Conservation (phyloP, 2,888 invertebrate species). For the Melieria crassipennis region DNA sequence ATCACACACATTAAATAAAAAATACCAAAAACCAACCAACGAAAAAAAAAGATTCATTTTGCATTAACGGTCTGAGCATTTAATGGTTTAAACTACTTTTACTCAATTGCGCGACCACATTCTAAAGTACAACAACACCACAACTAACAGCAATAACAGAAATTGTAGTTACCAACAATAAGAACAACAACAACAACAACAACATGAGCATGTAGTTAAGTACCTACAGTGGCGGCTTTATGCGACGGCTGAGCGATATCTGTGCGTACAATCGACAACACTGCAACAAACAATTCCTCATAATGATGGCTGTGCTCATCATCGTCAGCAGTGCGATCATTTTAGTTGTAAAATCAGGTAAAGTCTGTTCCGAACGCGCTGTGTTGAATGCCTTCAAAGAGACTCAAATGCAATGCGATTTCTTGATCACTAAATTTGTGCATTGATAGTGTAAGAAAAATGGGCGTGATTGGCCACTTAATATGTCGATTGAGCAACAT, state of each 20-base stretch:
- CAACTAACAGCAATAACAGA: constrained; percentile 32
- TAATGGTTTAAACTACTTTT: constrained; percentile 34
- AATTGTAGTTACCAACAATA: background rate
- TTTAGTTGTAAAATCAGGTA: too few species aligned
- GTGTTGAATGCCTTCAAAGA: too few species aligned
- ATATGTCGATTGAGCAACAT: too few species aligned
- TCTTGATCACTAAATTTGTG: too few species aligned
- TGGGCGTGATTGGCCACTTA: too few species aligned
- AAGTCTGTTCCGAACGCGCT: too few species aligned
- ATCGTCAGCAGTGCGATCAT: background rate
- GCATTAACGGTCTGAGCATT: background rate
- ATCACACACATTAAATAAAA: constrained; percentile 38
- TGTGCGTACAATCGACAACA: constrained; percentile 30
- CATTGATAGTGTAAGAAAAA: too few species aligned
- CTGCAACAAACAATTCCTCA: background rate
- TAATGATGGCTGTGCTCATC: background rate
- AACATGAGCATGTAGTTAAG: background rate
- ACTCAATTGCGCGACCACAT: constrained; percentile 41
- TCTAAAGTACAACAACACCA: constrained; percentile 39
- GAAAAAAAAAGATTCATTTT: background rate
- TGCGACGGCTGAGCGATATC: constrained; percentile 5
- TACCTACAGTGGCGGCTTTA: background rate
- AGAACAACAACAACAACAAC: too few species aligned
- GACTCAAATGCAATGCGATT: too few species aligned
- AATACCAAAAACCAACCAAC: constrained; percentile 20